These are phyloP conservation scores for Syrista parreyssii DNA, from an alignment of 2,888 invertebrate species.

Conservation along the genomic window DNA sequence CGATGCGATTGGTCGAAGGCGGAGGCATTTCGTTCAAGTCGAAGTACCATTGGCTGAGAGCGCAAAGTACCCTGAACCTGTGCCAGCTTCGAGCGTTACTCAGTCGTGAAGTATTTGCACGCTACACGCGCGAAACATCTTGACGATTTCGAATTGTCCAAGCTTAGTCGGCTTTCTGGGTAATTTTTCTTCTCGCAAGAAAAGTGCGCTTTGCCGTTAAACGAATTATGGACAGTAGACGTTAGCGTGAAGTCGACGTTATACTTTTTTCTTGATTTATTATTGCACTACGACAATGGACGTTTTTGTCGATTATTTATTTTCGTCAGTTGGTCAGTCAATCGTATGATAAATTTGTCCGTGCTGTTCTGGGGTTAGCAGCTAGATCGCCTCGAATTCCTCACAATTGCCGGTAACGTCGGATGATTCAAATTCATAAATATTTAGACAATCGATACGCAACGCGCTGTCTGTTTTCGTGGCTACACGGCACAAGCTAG, in stretches of 20 bases:
- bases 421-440: background rate
- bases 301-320: background rate
- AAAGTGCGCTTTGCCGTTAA: background rate
- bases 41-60: slow-evolving; percentile 9
- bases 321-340: background rate
- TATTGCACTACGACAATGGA: no score
- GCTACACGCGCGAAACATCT: background rate
- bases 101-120: slow-evolving; percentile 1
- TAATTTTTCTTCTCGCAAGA: background rate
- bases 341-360: background rate
- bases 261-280: background rate
- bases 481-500: background rate
- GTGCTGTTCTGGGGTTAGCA: background rate
- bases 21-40: slow-evolving; percentile 9
- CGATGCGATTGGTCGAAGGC: slow-evolving; percentile 8
- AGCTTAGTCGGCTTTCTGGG: background rate
- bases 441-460: slow-evolving; percentile 5
- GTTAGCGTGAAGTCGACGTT: background rate
- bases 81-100: slow-evolving; percentile 10
- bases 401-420: background rate
- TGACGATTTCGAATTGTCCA: slow-evolving; percentile 1
- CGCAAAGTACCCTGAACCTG: slow-evolving; percentile 18
- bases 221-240: background rate
- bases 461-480: slow-evolving; percentile 1
- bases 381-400: background rate